Base-by-base conservation (phyloP, 2,888 invertebrate genomes). In the Polyommatus iphigenia region DNA sequence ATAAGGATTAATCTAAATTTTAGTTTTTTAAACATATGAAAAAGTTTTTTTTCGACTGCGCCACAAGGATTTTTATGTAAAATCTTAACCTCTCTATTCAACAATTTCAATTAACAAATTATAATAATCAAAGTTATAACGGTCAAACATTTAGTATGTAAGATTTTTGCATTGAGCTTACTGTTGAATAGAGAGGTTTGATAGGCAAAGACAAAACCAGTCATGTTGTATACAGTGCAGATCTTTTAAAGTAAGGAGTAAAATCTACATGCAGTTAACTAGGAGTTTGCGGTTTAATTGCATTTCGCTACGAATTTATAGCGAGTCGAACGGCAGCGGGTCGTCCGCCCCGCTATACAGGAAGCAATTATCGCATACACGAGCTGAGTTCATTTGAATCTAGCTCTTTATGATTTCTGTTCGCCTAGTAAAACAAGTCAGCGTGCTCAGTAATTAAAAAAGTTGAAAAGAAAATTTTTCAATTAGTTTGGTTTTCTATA, bases 341-440 rank as follows among this genome's bases (percentile, higher is more conserved):
- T 79, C 80, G 80, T 88, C 87, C 87, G 86, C 85, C 85, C 85
- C 83, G 85, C 86, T 85, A 85, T 87, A 85, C 86, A 88, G 91
- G 90, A 85, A 84, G 84, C 83, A 85, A 85, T 85, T 85, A 85
- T 82, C 81, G 78, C 80, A 81, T 80, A 80, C 82, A 82, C 80
- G 80, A 81, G 81, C 80, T 78, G 78, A 78, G 75, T 79, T 77
- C 79, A 82, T 84, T 82, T 82, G 81, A 82, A 80, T 79, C 80
- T 80, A 81, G 79, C 80, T 81, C 83, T 82, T 83, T 83, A 83
- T 83, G 81, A 83, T 81, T 82, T 82, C 80, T 83, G 78, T 72
- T 80, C 78, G 77, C 82, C 81, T 83, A 77, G 81, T 84, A 82
- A 80, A 76, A 78, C 78, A 80, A 78, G 79, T 78, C 71, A 76